phyloP scores from a whole-genome alignment of 2,113 vertebrate species.

The Microtus ochrogaster region DNA sequence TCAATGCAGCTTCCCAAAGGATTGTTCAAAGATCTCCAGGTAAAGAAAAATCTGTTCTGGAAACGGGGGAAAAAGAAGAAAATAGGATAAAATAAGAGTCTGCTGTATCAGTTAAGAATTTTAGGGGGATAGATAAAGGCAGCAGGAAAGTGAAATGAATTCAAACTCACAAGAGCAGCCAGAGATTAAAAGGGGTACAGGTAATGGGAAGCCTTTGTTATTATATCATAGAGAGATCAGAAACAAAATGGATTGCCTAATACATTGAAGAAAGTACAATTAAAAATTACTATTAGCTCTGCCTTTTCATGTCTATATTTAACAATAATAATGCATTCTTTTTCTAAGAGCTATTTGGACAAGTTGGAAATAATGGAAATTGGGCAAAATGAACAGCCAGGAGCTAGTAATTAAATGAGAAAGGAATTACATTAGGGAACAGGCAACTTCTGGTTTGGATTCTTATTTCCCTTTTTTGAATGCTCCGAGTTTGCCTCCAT shows the following conservation, averaged over 20 bases:
- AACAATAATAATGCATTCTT: slow-evolving; percentile 62
- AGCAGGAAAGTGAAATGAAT: slow-evolving; percentile 64
- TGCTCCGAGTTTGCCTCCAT: background rate
- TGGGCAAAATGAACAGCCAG: slow-evolving; percentile 56
- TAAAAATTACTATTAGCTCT: slow-evolving; percentile 67
- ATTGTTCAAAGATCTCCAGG: slow-evolving; percentile 75
- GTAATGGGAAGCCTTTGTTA: slow-evolving; percentile 60
- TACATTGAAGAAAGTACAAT: slow-evolving; percentile 61
- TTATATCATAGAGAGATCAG: slow-evolving; percentile 62
- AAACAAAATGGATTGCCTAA: slow-evolving; percentile 65
- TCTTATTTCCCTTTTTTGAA: slow-evolving; percentile 1
- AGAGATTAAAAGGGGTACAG: slow-evolving; percentile 58
- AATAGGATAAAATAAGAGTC: slow-evolving; percentile 66
- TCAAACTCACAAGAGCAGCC: slow-evolving; percentile 56
- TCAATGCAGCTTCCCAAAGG: slow-evolving; percentile 66
- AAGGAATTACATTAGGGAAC: slow-evolving; percentile 56
- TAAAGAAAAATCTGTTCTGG: slow-evolving; percentile 77
- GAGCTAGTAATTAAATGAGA: slow-evolving; percentile 65
- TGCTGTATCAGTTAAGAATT: slow-evolving; percentile 63
- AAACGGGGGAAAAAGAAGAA: slow-evolving; percentile 37
- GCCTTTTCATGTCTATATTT: slow-evolving; percentile 63
- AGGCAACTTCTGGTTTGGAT: slow-evolving; percentile 42
- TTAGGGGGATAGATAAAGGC: slow-evolving; percentile 67
- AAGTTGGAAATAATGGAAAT: slow-evolving; percentile 61
- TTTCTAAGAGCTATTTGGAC: slow-evolving; percentile 54